A percentile compares a stretch with the other conserved stretches of the same genome.
Conservation (phyloP, 2,113 vertebrate species). For the Hylia prasina region DNA sequence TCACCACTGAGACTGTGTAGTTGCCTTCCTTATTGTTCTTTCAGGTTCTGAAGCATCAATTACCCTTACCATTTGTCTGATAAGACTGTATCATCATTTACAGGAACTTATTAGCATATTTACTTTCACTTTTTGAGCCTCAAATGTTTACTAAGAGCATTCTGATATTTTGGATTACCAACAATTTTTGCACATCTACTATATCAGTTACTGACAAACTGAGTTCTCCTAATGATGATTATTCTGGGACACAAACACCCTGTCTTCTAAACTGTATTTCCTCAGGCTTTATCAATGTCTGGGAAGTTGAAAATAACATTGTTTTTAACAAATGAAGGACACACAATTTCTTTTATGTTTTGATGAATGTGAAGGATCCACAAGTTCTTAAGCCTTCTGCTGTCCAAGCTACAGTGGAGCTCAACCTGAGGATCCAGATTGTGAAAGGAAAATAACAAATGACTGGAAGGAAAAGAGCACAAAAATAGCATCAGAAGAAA, state of each 20-base stretch:
- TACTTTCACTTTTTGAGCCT: background rate
- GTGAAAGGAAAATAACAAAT: background rate
- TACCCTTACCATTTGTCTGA: background rate
- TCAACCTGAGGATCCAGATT: background rate
- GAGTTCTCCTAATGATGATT: background rate
- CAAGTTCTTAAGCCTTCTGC: background rate
- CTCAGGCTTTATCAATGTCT: background rate
- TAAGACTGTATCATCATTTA: background rate
- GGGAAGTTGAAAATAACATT: background rate
- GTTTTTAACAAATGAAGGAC: background rate
- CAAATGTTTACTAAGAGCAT: background rate
- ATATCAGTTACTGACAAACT: background rate
- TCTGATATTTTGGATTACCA: background rate
- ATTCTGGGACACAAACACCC: background rate
- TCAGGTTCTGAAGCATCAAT: background rate
- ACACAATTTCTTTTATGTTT: background rate
- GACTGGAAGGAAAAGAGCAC: background rate
- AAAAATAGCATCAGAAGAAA: background rate
- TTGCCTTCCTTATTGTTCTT: background rate
- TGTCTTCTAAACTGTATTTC: background rate
- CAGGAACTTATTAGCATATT: background rate
- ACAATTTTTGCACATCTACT: background rate
- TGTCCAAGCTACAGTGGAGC: background rate
- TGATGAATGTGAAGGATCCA: background rate
- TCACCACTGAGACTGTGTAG: background rate